Evolutionary conservation across 2,113 vertebrate genomes (phyloP), one percentile per base, ranked within the genome.

Genomic region (Vanacampus margaritifer): DNA sequence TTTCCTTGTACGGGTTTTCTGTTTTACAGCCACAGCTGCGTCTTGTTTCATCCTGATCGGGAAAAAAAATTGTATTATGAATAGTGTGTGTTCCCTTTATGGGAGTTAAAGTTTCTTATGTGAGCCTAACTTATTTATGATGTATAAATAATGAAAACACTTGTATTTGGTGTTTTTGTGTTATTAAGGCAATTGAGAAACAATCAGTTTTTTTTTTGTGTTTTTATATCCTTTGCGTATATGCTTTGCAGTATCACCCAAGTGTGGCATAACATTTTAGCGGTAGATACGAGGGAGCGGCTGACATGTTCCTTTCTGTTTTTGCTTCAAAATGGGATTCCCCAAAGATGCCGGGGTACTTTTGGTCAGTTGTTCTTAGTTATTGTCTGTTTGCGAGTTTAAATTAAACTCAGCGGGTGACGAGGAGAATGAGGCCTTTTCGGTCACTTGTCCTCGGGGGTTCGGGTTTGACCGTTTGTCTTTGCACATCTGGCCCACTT

Each of bases 401-500:
- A 59, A 84, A 54, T 79, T 62, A 63, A 81, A 70, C 72, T 67
- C 78, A 79, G 80, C 69, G 67, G 77, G 61, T 65, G 64, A 26
- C 61, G 37, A 35, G 50, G 41, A 71, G 56, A 59, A 76, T 56
- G 72, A 73, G 71, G 71, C 69, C 69, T 63, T 66, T 76, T 36
- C 78, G 72, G 83, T 83, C 83, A 82, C 68, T 78, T 72, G 78
- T 79, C 76, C 74, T 70, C 65, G 70, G 65, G 73, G 71, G 71
- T 74, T 65, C 28, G 6, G 19, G 69, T 62, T 23, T 79, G 37
- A 43, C 37, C 26, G 75, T 88, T 85, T 87, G 86, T 85, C 80
- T 84, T 89, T 60, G 63, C 84, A 84, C 89, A 91, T 89, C 82
- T 91, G 89, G 75, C 81, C 80, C 69, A 79, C 81, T 88, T 92